These are phyloP conservation scores for Actinernus sp. DNA, from an alignment of 92 coral and sea anemone genomes.

Conservation along the genomic window DNA sequence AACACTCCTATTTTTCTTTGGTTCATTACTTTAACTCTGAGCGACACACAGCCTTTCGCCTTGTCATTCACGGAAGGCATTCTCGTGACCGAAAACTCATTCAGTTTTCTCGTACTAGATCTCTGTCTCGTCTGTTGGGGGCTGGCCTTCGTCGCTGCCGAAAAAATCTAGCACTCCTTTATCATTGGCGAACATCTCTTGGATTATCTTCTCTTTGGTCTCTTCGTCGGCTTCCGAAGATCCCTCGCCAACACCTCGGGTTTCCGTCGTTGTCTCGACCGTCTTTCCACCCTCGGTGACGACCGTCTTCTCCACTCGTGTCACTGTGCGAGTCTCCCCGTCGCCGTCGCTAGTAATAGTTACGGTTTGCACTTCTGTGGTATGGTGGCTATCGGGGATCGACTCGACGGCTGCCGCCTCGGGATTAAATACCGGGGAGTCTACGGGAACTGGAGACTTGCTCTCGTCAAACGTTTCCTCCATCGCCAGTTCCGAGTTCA, in stretches of 20 bases:
- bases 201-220: conserved; percentile 68
- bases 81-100: not conserved
- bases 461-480: conserved; percentile 58
- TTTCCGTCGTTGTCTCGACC: conserved; percentile 34
- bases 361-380: conserved; percentile 10
- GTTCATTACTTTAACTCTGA: no score
- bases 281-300: conserved; percentile 50
- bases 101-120: conserved; percentile 23
- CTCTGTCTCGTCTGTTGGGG: conserved; percentile 74
- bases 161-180: conserved; percentile 93
- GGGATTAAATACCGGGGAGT: conserved; percentile 19
- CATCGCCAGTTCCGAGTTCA: conserved; percentile 40
- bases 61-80: no score
- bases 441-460: conserved; percentile 15
- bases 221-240: conserved; percentile 30
- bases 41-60: no score
- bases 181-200: conserved; percentile 90
- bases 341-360: conserved; percentile 12
- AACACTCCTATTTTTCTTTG: no score
- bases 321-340: conserved; percentile 10
- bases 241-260: conserved; percentile 42
- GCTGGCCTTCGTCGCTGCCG: conserved; percentile 36
- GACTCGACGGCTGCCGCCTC: conserved; percentile 16
- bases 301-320: conserved; percentile 44
- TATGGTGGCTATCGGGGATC: not conserved